Evolutionary conservation across 2,888 invertebrate species (phyloP).

Genomic region (Sinodicranocentrus sp.): DNA sequence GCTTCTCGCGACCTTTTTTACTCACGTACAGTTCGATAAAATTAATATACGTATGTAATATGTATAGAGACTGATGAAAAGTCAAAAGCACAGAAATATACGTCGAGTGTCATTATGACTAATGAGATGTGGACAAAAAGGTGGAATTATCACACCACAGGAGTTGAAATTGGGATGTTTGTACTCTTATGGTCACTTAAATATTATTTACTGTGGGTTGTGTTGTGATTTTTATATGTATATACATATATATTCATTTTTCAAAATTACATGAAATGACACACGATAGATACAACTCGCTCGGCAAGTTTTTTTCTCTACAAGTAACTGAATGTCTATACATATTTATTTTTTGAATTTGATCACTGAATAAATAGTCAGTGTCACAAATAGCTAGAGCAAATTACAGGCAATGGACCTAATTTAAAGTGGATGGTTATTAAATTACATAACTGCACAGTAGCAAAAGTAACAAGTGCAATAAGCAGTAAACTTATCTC

Average conservation of each 20-base stretch:
- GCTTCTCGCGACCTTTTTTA: too few relatives aligned
- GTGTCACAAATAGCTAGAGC: not conserved
- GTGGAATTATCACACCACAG: constrained; percentile 15
- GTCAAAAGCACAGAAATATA: not conserved
- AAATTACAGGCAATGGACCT: too few relatives aligned
- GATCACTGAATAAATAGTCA: not conserved
- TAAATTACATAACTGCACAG: constrained; percentile 9
- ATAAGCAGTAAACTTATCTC: too few relatives aligned
- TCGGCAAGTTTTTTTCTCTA: constrained; percentile 36
- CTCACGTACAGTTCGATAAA: too few relatives aligned
- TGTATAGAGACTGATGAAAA: not conserved
- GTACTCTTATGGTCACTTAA: not conserved
- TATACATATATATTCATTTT: not conserved
- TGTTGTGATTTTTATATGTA: not conserved
- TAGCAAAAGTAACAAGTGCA: not conserved
- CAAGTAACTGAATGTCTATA: not conserved
- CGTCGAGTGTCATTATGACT: not conserved
- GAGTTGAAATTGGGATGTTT: constrained; percentile 1
- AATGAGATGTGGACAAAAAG: constrained; percentile 16
- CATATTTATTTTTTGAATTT: not conserved
- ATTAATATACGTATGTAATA: not conserved
- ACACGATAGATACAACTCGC: constrained; percentile 13
- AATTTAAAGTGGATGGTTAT: not conserved
- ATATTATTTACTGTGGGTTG: not conserved
- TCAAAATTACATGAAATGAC: constrained; percentile 6